A percentile compares a stretch with the other conserved stretches of the same genome.
phyloP scores from a whole-genome alignment of 2,888 invertebrate genomes.

The Drosophila rubida region DNA sequence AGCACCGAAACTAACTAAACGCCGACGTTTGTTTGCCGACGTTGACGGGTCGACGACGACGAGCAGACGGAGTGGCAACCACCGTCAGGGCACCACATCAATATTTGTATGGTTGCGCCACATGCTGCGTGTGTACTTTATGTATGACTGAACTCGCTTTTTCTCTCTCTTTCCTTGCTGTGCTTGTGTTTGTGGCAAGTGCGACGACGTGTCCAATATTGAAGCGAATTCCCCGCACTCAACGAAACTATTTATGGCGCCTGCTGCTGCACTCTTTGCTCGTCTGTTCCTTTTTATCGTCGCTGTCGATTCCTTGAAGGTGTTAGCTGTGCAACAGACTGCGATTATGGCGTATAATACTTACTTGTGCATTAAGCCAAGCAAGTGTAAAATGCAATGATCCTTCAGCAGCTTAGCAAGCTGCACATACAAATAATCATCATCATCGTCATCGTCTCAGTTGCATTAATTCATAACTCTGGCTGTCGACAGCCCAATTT shows the following conservation, averaged over 20 bases:
- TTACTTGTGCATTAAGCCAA: constrained; percentile 11
- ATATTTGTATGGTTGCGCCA: constrained; percentile 51
- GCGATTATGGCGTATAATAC: constrained; percentile 12
- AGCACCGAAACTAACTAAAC: constrained; percentile 22
- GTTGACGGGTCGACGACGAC: not conserved
- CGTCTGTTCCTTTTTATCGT: not conserved
- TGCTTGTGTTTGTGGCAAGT: constrained; percentile 15
- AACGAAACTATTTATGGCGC: constrained; percentile 15
- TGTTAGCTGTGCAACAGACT: constrained; percentile 11
- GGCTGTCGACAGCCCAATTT: no score
- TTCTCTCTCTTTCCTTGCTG: not conserved
- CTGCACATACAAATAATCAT: not conserved
- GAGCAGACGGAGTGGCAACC: not conserved
- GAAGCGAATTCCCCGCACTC: constrained; percentile 34
- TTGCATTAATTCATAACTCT: not conserved
- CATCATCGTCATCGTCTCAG: not conserved
- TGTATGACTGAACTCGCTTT: not conserved
- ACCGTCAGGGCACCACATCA: constrained; percentile 40
- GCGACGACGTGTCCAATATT: constrained; percentile 48
- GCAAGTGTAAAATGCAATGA: constrained; percentile 9
- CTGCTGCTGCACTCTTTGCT: constrained; percentile 15
- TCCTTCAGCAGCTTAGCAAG: not conserved
- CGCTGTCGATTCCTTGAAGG: constrained; percentile 21
- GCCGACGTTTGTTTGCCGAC: constrained; percentile 24
- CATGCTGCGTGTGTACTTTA: constrained; percentile 15